These are phyloP conservation scores for Aspidoscelis tigris DNA, from an alignment of 2,113 vertebrate genomes.

Conservation along the genomic window DNA sequence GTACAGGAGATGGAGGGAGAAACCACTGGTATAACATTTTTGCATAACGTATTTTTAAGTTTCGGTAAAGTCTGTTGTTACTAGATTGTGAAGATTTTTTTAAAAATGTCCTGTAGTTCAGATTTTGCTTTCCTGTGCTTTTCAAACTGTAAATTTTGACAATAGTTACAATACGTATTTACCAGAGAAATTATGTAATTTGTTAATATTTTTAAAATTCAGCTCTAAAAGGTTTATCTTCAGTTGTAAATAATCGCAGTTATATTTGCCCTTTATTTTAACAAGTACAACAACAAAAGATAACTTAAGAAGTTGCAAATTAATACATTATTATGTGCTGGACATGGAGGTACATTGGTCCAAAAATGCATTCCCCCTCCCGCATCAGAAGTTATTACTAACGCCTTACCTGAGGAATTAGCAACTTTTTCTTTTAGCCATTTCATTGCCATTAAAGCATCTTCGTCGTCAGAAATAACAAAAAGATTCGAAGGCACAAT, in stretches of 20 bases:
- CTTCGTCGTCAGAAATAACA: constrained; percentile 81
- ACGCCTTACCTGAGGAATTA: constrained; percentile 75
- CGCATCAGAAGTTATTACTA: constrained; percentile 49
- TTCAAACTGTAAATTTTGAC: constrained; percentile 60
- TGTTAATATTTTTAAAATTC: constrained; percentile 88
- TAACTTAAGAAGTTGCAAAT: constrained; percentile 93
- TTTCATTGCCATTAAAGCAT: constrained; percentile 63
- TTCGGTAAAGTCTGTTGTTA: no score
- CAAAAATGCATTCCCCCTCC: constrained; percentile 69
- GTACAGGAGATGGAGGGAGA: no score
- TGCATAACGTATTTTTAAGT: no score
- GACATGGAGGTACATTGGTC: constrained; percentile 87
- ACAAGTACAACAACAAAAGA: constrained; percentile 53
- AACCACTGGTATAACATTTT: no score
- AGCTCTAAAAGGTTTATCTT: constrained; percentile 89
- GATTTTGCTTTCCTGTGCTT: constrained; percentile 3
- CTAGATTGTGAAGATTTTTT: background rate
- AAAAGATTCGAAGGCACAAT: constrained; percentile 85
- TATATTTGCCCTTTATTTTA: constrained; percentile 85
- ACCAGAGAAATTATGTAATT: constrained; percentile 96
- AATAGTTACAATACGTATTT: constrained; percentile 78
- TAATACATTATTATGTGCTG: constrained; percentile 88
- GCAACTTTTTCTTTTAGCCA: constrained; percentile 76
- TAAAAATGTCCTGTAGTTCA: no score
- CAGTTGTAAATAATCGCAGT: constrained; percentile 88